phyloP scores from a whole-genome alignment of 2,113 vertebrate species.

The Melanocharis versteri region DNA sequence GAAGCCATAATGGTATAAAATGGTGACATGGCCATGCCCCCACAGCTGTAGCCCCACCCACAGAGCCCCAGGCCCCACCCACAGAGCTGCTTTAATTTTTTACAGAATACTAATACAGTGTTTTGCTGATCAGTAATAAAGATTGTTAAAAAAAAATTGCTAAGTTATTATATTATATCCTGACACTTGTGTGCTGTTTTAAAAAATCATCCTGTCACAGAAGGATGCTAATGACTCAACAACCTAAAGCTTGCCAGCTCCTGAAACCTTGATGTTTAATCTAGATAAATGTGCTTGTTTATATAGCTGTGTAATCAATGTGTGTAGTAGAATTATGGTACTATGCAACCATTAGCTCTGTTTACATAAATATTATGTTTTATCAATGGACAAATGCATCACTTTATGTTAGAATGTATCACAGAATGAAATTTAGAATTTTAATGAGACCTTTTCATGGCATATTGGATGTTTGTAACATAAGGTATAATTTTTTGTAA shows the following conservation, averaged over 20 bases:
- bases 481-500: constrained; percentile 11
- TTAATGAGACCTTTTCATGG: constrained; percentile 29
- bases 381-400: constrained; percentile 52
- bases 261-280: constrained; percentile 52
- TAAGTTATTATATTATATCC: neutral
- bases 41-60: accelerated
- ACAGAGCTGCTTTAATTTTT: constrained; percentile 12
- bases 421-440: constrained; percentile 39
- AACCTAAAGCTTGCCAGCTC: constrained; percentile 11
- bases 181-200: constrained; percentile 9
- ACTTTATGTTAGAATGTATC: constrained; percentile 25
- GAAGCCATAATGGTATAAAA: accelerated
- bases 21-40: accelerated
- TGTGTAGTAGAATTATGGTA: constrained; percentile 31
- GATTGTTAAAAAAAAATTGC: neutral
- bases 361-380: constrained; percentile 62
- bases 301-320: constrained; percentile 29
- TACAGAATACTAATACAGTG: neutral
- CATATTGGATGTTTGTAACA: constrained; percentile 21
- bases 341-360: constrained; percentile 27
- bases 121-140: neutral
- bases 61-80: accelerated
- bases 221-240: constrained; percentile 26
- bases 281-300: constrained; percentile 55
- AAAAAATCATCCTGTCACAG: constrained; percentile 17